A percentile compares a stretch with the other conserved stretches of the same genome.
Conservation (phyloP, 2,888 invertebrate species). For the Spicauda simplicius region DNA sequence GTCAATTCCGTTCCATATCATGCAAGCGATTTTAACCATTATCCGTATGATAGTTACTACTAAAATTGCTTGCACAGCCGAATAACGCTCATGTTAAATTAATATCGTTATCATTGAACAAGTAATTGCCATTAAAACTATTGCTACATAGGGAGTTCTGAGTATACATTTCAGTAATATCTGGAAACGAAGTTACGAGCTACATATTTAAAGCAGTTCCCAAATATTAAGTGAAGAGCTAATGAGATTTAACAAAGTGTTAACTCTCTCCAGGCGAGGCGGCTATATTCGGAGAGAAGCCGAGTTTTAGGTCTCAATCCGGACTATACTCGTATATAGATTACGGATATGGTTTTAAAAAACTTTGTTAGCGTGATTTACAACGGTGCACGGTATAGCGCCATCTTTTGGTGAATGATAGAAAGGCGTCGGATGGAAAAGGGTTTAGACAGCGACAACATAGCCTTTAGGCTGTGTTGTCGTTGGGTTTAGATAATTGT, state of each 20-base stretch:
- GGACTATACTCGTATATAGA: too few species aligned
- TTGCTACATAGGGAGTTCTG: constrained; percentile 14
- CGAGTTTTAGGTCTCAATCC: too few species aligned
- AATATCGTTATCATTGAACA: constrained; percentile 28
- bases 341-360: too few species aligned
- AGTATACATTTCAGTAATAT: neutral
- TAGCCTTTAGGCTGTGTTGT: too few species aligned
- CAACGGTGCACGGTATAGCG: too few species aligned
- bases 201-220: neutral
- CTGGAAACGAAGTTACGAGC: neutral
- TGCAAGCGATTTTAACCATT: constrained; percentile 26
- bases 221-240: neutral
- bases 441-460: too few species aligned
- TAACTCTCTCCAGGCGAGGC: too few species aligned
- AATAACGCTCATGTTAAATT: constrained; percentile 23
- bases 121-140: constrained; percentile 31
- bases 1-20: constrained; percentile 39
- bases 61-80: neutral
- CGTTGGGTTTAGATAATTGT: too few species aligned
- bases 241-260: neutral
- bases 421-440: too few species aligned
- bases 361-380: too few species aligned
- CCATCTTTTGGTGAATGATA: too few species aligned
- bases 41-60: neutral
- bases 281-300: too few species aligned